Percentiles rank a stretch among this genome's conserved stretches.
Conservation (phyloP, 2,888 invertebrate genomes). For the Scaptomyza caliginosa region DNA sequence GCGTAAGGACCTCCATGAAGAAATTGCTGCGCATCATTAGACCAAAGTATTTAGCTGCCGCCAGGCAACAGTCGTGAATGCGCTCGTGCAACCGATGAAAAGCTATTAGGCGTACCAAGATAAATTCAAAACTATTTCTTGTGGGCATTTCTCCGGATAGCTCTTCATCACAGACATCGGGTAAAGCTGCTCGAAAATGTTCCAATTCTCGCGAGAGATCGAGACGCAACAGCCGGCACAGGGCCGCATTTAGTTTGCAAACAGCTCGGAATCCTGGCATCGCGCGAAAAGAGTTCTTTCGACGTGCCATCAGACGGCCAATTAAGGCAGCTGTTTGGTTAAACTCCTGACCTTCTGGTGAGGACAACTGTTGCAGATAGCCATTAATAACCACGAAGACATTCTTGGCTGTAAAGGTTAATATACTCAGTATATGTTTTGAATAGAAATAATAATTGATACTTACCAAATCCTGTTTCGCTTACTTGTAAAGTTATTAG, state of each 20-base stretch:
- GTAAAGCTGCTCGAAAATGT: constrained; percentile 74
- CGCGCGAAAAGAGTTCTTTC: constrained; percentile 81
- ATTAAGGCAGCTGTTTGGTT: constrained; percentile 79
- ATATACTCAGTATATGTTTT: background rate
- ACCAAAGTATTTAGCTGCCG: constrained; percentile 75
- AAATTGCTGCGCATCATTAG: constrained; percentile 74
- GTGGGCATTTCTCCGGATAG: constrained; percentile 71
- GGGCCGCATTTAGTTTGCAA: constrained; percentile 79
- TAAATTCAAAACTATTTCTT: constrained; percentile 72
- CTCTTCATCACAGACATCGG: constrained; percentile 66
- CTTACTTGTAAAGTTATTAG: constrained; percentile 67
- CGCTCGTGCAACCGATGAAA: constrained; percentile 73
- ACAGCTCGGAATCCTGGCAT: constrained; percentile 80
- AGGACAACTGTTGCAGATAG: constrained; percentile 51
- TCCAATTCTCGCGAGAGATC: constrained; percentile 74
- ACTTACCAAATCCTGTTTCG: constrained; percentile 69
- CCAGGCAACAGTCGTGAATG: constrained; percentile 72
- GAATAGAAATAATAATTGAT: background rate
- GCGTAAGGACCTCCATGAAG: constrained; percentile 79
- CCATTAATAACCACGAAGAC: constrained; percentile 59
- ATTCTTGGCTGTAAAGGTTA: constrained; percentile 54
- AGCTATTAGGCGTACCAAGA: constrained; percentile 73
- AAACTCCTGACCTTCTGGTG: constrained; percentile 58
- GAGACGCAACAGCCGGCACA: constrained; percentile 78
- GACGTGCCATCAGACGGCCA: constrained; percentile 81